Percentiles rank a stretch among this genome's conserved stretches.
Evolutionary conservation across 2,113 vertebrate genomes (phyloP).

Genomic region (Hippopotamus amphibius): DNA sequence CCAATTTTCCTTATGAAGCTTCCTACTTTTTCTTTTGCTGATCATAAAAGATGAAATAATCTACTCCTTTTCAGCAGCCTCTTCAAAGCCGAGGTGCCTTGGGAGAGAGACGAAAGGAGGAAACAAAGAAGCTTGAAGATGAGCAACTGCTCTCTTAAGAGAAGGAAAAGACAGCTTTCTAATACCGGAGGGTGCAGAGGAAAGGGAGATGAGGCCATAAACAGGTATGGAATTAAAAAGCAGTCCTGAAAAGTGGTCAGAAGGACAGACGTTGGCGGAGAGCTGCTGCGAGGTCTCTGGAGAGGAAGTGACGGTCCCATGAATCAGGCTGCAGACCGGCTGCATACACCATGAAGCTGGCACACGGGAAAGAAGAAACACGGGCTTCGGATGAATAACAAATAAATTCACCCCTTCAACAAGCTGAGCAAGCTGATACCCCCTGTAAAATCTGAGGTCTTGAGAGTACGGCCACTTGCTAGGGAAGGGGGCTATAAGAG

Average conservation of each 20-base stretch:
- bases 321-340: not conserved
- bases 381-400: not conserved
- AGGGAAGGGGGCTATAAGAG: not conserved
- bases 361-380: not conserved
- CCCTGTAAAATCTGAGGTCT: not conserved
- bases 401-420: not conserved
- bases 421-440: not conserved
- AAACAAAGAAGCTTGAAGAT: constrained; percentile 51
- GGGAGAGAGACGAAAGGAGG: constrained; percentile 58
- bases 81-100: constrained; percentile 74
- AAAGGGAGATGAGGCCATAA: not conserved
- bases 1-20: constrained; percentile 72
- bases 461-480: not conserved
- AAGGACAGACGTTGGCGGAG: not conserved
- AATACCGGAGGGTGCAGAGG: not conserved
- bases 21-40: constrained; percentile 63
- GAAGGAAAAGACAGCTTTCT: not conserved
- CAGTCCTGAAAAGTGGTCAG: not conserved
- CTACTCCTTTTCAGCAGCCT: constrained; percentile 64
- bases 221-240: not conserved
- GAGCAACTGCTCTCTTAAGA: constrained; percentile 32
- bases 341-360: not conserved
- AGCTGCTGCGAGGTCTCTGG: not conserved
- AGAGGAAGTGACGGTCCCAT: not conserved
- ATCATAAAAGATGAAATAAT: constrained; percentile 77